A percentile compares a stretch with the other conserved stretches of the same genome.
phyloP scores from a whole-genome alignment of 2,888 invertebrate genomes.

The Reticulitermes lucifugus region DNA sequence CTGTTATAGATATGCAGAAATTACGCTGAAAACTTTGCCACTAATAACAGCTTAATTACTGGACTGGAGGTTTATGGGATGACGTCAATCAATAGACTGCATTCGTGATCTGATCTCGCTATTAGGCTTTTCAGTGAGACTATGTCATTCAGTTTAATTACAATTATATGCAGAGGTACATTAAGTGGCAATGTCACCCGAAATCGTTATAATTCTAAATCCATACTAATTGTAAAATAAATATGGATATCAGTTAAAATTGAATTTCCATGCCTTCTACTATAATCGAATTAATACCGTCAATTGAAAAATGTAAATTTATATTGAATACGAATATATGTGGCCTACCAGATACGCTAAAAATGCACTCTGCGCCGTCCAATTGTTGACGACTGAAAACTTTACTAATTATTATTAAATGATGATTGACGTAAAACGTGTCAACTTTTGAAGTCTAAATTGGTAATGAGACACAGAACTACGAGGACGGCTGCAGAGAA shows the following conservation, averaged over 20 bases:
- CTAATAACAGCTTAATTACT: background rate
- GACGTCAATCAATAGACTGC: background rate
- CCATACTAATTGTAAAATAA: slow-evolving; percentile 27
- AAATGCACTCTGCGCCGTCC: background rate
- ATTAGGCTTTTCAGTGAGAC: background rate
- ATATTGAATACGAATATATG: slow-evolving; percentile 14
- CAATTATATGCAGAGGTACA: background rate
- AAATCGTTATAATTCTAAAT: background rate
- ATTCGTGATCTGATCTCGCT: background rate
- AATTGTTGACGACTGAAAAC: slow-evolving; percentile 3
- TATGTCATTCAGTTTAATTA: background rate
- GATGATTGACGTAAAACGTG: background rate
- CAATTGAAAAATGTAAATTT: slow-evolving; percentile 28
- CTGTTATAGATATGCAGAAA: too few species aligned
- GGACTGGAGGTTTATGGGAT: background rate
- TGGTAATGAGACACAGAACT: too few species aligned
- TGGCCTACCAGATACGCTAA: background rate
- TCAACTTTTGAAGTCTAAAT: background rate
- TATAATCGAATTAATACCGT: slow-evolving; percentile 15
- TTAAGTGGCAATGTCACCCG: background rate
- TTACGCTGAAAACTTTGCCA: background rate
- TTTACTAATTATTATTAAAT: background rate
- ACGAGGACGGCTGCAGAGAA: too few species aligned
- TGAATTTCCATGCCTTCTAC: slow-evolving; percentile 23
- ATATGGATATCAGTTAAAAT: slow-evolving; percentile 24